Percentiles rank a stretch among this genome's conserved stretches.
Evolutionary conservation across 2,113 vertebrate genomes (phyloP).

Genomic region (Corythornis vintsioides): DNA sequence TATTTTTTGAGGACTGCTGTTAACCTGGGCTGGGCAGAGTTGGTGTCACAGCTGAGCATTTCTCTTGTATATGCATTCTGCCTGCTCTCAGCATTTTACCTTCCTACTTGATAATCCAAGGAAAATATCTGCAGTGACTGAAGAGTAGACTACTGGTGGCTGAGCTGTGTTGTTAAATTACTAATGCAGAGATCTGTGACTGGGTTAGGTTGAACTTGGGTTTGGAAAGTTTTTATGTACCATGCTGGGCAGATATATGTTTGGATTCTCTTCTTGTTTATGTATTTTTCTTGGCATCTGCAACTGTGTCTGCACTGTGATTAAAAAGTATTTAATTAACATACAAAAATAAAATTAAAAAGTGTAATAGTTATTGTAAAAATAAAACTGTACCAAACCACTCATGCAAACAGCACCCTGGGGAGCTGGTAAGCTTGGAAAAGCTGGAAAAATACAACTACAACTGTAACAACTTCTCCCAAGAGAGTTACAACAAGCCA

Average conservation of each 20-base stretch:
- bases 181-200: not conserved
- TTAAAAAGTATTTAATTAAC: slow-evolving; percentile 73
- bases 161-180: not conserved
- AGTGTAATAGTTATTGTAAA: slow-evolving; percentile 67
- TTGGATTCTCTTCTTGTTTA: slow-evolving; percentile 70
- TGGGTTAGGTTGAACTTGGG: not conserved
- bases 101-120: not conserved
- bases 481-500: slow-evolving; percentile 16
- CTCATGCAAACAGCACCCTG: slow-evolving; percentile 47
- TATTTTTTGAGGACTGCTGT: not conserved
- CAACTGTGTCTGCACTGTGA: slow-evolving; percentile 14
- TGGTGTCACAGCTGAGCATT: not conserved
- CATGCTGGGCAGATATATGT: slow-evolving; percentile 57
- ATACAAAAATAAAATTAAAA: slow-evolving; percentile 74
- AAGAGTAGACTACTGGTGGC: not conserved
- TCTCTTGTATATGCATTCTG: not conserved
- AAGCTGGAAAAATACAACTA: slow-evolving; percentile 52
- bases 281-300: slow-evolving; percentile 68
- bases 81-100: not conserved
- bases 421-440: slow-evolving; percentile 46
- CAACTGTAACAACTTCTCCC: slow-evolving; percentile 34
- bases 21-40: not conserved
- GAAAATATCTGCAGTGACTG: not conserved
- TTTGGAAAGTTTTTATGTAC: slow-evolving; percentile 42
- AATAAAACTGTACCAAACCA: slow-evolving; percentile 68